Base-by-base conservation (phyloP, 2,113 vertebrate species). In the Chunga burmeisteri region DNA sequence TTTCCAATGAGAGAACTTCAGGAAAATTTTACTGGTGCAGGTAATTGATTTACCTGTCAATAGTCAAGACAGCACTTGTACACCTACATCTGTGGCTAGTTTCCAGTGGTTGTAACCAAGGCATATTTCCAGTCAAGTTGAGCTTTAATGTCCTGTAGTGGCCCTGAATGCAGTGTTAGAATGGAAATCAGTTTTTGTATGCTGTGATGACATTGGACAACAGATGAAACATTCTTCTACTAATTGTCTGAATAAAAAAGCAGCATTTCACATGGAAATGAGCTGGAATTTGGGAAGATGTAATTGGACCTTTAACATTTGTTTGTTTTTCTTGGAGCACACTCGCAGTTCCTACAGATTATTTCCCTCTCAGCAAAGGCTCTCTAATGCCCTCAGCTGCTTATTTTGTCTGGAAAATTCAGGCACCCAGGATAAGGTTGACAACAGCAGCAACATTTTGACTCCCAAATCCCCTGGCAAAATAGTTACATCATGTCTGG, bases 391-490 rank as follows among this genome's bases (percentile, higher is more conserved):
- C 93, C 89, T 97, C 74, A 93, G 78, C 42, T 82, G 91, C 91
- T 94, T 95, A 91, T 95, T 97, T 95, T 97, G 94, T 95, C 94
- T 96, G 91, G 93, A 94, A 96, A 93, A 94, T 88, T 95, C 89
- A 95, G 53, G 95, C 96, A 97, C 93, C 97, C 96, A 95, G 96
- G 95, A 96, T 95, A 81, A 94, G 0, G 12, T 80, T 91, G 94
- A 91, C 81, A 96, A 91, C 86, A 94, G 9, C 11, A 10, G 74
- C 78, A 95, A 94, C 91, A 91, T 90, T 95, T 96, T 95, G 93
- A 95, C 91, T 96, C 93, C 53, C 89, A 97, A 95, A 97, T 97
- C 78, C 95, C 58, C 78, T 95, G 84, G 89, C 91, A 95, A 97
- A 96, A 85, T 95, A 89, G 81, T 97, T 97, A 90, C 93, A 90